Evolutionary conservation across 2,888 invertebrate genomes (phyloP).

Genomic region (Stenodera caucasica): DNA sequence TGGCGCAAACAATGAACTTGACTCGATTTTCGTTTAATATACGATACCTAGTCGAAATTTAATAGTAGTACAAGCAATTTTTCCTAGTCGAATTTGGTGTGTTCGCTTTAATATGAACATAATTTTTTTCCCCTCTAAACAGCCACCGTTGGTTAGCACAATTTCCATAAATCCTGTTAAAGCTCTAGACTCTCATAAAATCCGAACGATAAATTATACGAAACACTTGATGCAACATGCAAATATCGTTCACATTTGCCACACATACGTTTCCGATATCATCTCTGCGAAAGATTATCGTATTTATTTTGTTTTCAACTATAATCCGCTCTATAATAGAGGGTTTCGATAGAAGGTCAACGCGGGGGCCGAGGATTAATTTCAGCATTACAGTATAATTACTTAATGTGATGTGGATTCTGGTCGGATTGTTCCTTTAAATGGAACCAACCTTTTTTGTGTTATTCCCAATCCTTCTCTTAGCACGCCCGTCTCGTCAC

Average conservation of each 20-base stretch:
- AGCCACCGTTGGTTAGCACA: neutral
- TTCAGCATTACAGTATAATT: neutral
- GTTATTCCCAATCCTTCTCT: neutral
- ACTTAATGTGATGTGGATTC: constrained; percentile 1
- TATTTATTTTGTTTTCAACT: neutral
- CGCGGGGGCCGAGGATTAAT: neutral
- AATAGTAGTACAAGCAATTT: too few relatives aligned
- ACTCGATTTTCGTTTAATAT: too few relatives aligned
- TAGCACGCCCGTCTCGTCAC: neutral
- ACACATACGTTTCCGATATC: too few relatives aligned
- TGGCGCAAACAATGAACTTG: too few relatives aligned
- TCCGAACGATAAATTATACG: neutral
- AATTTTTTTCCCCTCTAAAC: neutral
- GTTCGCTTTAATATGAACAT: too few relatives aligned
- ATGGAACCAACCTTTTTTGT: neutral
- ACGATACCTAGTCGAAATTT: too few relatives aligned
- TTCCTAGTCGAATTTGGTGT: too few relatives aligned
- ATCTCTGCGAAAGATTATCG: too few relatives aligned
- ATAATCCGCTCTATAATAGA: neutral
- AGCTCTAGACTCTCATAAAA: constrained; percentile 1
- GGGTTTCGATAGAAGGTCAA: neutral
- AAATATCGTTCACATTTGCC: neutral
- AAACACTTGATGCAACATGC: neutral
- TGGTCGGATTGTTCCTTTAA: neutral
- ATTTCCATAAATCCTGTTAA: neutral